Conservation (phyloP, 2,888 invertebrate species). For the Stomorhina lunata region DNA sequence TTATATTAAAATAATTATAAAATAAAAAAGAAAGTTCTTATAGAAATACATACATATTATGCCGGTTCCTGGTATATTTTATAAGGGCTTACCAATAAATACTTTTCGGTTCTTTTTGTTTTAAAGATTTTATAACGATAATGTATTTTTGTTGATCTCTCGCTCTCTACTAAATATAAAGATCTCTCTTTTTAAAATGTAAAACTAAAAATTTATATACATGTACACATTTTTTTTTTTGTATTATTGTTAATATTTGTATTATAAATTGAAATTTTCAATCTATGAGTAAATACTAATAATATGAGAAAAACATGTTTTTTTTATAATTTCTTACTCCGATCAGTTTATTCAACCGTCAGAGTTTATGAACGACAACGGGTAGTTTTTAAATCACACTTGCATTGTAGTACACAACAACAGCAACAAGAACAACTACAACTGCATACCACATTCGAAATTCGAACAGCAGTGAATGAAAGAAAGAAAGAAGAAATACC, state of each 20-base stretch:
- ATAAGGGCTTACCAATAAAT: background rate
- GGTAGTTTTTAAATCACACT: constrained; percentile 33
- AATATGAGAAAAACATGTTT: constrained; percentile 49
- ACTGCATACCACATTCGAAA: too few species aligned
- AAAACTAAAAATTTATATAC: too few species aligned
- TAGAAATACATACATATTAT: too few species aligned
- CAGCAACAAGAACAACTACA: constrained; percentile 11
- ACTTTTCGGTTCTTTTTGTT: background rate
- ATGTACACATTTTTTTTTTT: background rate
- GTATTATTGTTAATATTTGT: too few species aligned
- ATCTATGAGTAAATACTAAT: too few species aligned
- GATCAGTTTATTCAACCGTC: constrained; percentile 53
- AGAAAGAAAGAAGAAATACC: too few species aligned
- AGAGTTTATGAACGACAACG: constrained; percentile 9
- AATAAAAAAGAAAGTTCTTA: too few species aligned
- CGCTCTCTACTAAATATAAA: too few species aligned
- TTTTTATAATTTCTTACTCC: constrained; percentile 22
- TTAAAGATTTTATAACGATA: too few species aligned
- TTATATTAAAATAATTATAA: too few species aligned
- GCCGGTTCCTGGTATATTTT: background rate
- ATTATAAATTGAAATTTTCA: constrained; percentile 28
- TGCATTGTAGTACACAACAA: constrained; percentile 32
- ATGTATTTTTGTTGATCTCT: too few species aligned
- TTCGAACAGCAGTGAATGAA: constrained; percentile 6
- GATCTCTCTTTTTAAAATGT: too few species aligned